Evolutionary conservation across 2,113 vertebrate genomes (phyloP).

Genomic region (Motacilla tschutschensis): DNA sequence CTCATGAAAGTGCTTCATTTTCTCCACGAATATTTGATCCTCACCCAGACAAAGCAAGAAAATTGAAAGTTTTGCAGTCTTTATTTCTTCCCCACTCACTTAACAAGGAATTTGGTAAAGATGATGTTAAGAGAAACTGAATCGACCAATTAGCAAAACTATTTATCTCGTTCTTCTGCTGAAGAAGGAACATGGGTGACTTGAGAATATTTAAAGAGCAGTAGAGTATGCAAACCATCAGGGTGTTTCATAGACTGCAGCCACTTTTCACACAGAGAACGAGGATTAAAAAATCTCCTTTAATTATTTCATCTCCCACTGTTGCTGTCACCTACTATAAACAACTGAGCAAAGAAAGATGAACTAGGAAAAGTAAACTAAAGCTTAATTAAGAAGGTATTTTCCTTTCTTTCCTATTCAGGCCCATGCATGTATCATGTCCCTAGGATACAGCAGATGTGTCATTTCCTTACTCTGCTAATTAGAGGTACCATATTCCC

Average conservation of each 20-base stretch:
- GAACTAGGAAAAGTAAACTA: constrained; percentile 36
- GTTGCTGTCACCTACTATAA: constrained; percentile 33
- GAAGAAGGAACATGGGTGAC: neutral
- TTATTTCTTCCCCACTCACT: neutral
- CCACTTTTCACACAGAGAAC: neutral
- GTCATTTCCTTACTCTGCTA: constrained; percentile 50
- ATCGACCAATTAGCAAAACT: neutral
- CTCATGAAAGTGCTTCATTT: neutral
- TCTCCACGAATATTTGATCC: neutral
- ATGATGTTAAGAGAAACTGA: neutral
- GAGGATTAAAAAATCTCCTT: constrained; percentile 10
- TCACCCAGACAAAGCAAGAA: neutral
- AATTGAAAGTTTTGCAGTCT: neutral
- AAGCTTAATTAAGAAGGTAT: constrained; percentile 35
- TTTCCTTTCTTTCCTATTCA: constrained; percentile 6
- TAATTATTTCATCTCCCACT: constrained; percentile 32
- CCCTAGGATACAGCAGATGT: constrained; percentile 40
- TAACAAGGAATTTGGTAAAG: neutral
- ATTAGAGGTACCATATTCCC: constrained; percentile 63
- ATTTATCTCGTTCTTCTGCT: neutral
- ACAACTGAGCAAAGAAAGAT: constrained; percentile 43
- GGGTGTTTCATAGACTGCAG: neutral
- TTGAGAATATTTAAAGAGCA: neutral
- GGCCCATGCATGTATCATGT: constrained; percentile 4
- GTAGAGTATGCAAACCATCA: neutral